Base-by-base conservation (phyloP, 2,888 invertebrate genomes). In the Monochamus alternatus region DNA sequence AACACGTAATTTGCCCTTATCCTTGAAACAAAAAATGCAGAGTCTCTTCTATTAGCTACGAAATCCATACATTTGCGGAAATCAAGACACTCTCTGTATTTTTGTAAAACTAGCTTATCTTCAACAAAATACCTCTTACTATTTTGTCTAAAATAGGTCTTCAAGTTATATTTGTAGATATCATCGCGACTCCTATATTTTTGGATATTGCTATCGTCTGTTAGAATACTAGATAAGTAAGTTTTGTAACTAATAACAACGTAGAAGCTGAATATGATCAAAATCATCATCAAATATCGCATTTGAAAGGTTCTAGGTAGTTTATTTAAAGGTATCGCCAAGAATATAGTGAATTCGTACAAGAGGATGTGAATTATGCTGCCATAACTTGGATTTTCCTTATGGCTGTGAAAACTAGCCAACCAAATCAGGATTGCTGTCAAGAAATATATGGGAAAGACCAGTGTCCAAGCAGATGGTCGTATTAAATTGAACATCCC, bases 271-370 rank as follows among this genome's bases (percentile, higher is more conserved):
- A 55, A 22, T 55, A 55, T 22, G 7, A 55, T 7, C 3, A 55
- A 55, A 7, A 55, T n/a, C 55, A 55, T 55, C n/a, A 55, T 2
- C 22, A 55, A 55, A 55, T 55, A 55, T 55, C 55, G 55, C n/a
- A 55, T 14, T 55, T 55, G 12, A 7, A 14, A n/a, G 14, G 4
- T 14, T 55, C 14, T 55, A 22, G 55, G 55, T 2, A 55, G 22
- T 22, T n/a, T n/a, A 14, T n/a, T 55, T 3, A n/a, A 55, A 14
- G 55, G 14, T 14, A 55, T 12, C 22, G 55, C 14, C 22, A 55
- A 1, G 5, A 14, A 0, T n/a, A 55, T n/a, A 55, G 22, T 0
- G 8, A 55, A 55, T 14, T 55, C 14, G 55, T 55, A 55, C n/a
- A 55, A 3, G 10, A 55, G 14, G 5, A 55, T 55, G 22, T 55